Base-by-base conservation (phyloP, 2,113 vertebrate species). In the Sakesphorus luctuosus region DNA sequence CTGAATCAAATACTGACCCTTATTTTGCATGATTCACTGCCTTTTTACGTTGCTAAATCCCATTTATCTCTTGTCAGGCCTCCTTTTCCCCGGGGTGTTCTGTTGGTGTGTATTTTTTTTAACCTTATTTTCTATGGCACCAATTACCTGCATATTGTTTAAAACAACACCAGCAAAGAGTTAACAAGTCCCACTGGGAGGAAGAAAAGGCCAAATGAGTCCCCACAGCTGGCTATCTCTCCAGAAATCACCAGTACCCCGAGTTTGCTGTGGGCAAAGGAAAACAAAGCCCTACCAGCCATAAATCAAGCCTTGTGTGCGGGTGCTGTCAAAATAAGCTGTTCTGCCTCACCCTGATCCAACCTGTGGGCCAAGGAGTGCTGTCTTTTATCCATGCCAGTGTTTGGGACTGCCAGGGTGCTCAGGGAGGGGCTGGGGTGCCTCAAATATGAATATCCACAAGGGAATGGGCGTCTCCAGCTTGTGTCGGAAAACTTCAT, bases 241-340 rank as follows among this genome's bases (percentile, higher is more conserved):
- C 56, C 84, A 84, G 75, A 92, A 96, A 79, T 74, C 76, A 92
- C 66, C 68, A 56, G 33, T 66, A 40, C 88, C 84, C 91, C 84
- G 93, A 69, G 7, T 92, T 86, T 72, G 73, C 90, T 94, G 71
- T 36, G 74, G 92, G 85, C 90, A 80, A 88, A 95, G 74, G 80
- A 77, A 94, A 96, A 91, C 87, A 95, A 96, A 94, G 93, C 72
- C 31, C 63, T 55, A 55, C 63, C 59, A 77, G 94, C 78, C 79
- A 75, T 90, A 91, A 91, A 93, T 96, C 90, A 89, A 14, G 61
- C 53, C 62, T 33, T 58, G 20, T 55, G 62, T 85, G 84, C 1
- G 7, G 63, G 82, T 77, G 52, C 73, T 94, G 93, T 90, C 90
- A 83, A 89, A 96, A 88, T 46, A 84, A 89, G 74, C 78, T 83